A percentile compares a stretch with the other conserved stretches of the same genome.
These are phyloP conservation scores for Peribatodes rhomboidaria DNA, from an alignment of 2,888 invertebrate species.

Conservation along the genomic window DNA sequence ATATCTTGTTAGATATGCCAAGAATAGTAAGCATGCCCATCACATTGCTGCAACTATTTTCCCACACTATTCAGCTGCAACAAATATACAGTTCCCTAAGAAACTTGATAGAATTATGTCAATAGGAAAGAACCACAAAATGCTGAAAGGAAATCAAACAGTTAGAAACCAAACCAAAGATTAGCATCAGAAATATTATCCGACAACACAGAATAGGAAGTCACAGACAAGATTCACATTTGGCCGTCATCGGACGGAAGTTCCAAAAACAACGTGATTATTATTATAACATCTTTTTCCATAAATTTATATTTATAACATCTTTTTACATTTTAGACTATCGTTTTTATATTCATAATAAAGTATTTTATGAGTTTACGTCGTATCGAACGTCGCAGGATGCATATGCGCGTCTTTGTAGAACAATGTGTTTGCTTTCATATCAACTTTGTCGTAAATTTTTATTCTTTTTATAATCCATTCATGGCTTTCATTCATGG, in stretches of 20 bases:
- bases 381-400: slow-evolving; percentile 78
- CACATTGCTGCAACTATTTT: too few species aligned
- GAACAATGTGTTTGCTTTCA: slow-evolving; percentile 50
- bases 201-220: slow-evolving; percentile 39
- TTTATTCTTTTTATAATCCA: slow-evolving; percentile 48
- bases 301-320: slow-evolving; percentile 58
- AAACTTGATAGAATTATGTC: neutral
- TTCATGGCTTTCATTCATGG: slow-evolving; percentile 51
- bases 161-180: slow-evolving; percentile 19
- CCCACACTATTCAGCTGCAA: too few species aligned
- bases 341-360: slow-evolving; percentile 79
- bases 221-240: slow-evolving; percentile 44
- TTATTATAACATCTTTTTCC: slow-evolving; percentile 74
- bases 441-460: slow-evolving; percentile 52
- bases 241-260: slow-evolving; percentile 65
- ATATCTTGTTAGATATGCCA: too few species aligned
- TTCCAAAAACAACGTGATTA: slow-evolving; percentile 69
- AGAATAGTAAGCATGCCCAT: too few species aligned
- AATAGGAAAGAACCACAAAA: slow-evolving; percentile 9
- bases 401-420: slow-evolving; percentile 39
- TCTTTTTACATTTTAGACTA: slow-evolving; percentile 54
- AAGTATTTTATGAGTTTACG: slow-evolving; percentile 78
- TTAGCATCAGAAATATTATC: slow-evolving; percentile 36
- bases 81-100: neutral
- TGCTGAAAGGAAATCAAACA: slow-evolving; percentile 19